Conservation (phyloP, 2,888 invertebrate species). For the Silvanus unidentatus region DNA sequence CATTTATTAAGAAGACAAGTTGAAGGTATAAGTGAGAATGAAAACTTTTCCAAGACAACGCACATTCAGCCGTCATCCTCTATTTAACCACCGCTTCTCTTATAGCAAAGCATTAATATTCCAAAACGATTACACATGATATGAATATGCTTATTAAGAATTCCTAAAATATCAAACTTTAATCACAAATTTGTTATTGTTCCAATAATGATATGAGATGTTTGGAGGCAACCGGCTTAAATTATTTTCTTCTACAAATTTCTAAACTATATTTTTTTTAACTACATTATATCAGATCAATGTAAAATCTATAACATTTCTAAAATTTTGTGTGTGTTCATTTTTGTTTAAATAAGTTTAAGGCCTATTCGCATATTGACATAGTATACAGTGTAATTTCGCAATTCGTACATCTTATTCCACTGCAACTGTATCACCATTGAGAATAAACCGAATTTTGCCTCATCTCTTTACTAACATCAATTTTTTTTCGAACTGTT, state of each 20-base stretch:
- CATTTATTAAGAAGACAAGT: too few relatives aligned
- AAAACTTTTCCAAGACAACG: too few relatives aligned
- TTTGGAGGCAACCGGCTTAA: background rate
- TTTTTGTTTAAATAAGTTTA: conserved; percentile 10
- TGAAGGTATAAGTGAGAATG: too few relatives aligned
- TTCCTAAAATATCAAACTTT: too few relatives aligned
- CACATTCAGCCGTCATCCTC: too few relatives aligned
- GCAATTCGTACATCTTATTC: conserved; percentile 23
- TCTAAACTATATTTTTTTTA: background rate
- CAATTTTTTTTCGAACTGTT: background rate
- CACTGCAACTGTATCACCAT: conserved; percentile 3
- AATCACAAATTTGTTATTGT: too few relatives aligned
- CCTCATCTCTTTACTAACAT: background rate
- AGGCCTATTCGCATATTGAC: conserved; percentile 33
- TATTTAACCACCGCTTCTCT: too few relatives aligned
- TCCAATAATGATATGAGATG: background rate
- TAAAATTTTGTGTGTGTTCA: too few relatives aligned
- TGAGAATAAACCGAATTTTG: conserved; percentile 1
- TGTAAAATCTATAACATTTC: conserved; percentile 18
- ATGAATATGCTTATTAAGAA: too few relatives aligned
- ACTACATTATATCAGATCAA: conserved; percentile 12
- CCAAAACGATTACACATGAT: too few relatives aligned
- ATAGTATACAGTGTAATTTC: too few relatives aligned
- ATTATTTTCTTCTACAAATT: background rate
- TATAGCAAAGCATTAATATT: too few relatives aligned